Conservation (phyloP, 2,113 vertebrate genomes). For the Turdus rufiventris region DNA sequence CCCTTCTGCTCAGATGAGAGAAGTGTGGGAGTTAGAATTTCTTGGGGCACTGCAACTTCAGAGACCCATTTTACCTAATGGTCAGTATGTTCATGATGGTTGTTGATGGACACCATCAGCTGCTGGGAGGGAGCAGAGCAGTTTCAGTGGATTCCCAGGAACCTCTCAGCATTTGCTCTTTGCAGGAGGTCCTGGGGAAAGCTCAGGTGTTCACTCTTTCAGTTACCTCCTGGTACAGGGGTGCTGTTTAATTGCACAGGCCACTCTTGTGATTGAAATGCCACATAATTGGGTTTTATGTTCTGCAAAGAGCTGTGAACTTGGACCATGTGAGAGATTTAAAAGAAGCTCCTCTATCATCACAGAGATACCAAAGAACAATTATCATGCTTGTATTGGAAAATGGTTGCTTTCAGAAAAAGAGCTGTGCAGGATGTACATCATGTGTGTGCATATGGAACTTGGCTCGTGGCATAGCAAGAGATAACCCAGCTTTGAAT, state of each 20-base stretch:
- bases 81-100: background rate
- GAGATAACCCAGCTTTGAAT: background rate
- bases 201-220: background rate
- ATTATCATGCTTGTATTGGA: background rate
- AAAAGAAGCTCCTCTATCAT: background rate
- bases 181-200: background rate
- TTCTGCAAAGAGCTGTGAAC: background rate
- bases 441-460: rapidly evolving
- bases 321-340: background rate
- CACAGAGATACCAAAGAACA: background rate
- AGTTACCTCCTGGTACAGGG: background rate
- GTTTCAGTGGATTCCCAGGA: background rate
- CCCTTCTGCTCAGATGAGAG: background rate
- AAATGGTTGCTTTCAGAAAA: background rate
- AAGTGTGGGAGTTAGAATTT: background rate
- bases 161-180: background rate
- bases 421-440: background rate
- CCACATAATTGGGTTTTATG: background rate
- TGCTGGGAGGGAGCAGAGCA: background rate
- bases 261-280: background rate
- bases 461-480: background rate
- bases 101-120: background rate
- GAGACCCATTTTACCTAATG: background rate
- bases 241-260: background rate
- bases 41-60: background rate